phyloP scores from a whole-genome alignment of 2,113 vertebrate genomes.

The Antechinus stuartii region DNA sequence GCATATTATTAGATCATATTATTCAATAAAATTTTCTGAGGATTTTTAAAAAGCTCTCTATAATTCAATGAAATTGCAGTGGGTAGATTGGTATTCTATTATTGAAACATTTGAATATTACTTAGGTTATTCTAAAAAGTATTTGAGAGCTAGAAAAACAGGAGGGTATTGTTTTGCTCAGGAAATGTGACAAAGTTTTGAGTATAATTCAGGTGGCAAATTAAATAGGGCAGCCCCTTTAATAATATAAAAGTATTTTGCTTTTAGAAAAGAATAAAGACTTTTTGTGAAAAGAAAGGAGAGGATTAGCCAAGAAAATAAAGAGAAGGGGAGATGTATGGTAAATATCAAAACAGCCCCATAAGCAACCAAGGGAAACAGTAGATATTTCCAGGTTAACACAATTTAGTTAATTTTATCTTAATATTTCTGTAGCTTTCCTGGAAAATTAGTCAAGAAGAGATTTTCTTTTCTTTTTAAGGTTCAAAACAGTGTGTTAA shows the following conservation, averaged over 20 bases:
- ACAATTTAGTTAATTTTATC: slow-evolving; percentile 27
- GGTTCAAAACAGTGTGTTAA: slow-evolving; percentile 2
- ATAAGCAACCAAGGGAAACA: background rate
- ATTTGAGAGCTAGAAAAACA: background rate
- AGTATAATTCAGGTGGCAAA: background rate
- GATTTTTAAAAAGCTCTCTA: background rate
- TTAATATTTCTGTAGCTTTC: slow-evolving; percentile 20
- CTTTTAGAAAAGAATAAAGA: background rate
- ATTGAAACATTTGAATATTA: slow-evolving; percentile 41
- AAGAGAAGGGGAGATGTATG: background rate
- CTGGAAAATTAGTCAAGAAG: background rate
- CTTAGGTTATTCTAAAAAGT: background rate
- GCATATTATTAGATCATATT: background rate
- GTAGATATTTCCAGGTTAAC: slow-evolving; percentile 7
- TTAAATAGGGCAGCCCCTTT: background rate
- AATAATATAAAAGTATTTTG: background rate
- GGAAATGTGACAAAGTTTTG: background rate
- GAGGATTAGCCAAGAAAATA: slow-evolving; percentile 23
- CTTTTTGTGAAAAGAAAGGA: background rate
- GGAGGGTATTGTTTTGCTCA: background rate
- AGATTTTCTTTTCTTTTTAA: background rate
- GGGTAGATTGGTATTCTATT: background rate
- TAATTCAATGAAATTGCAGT: slow-evolving; percentile 4
- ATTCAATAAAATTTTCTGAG: slow-evolving; percentile 21
- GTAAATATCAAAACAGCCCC: background rate